These are phyloP conservation scores for Arremon aurantiirostris DNA, from an alignment of 2,797 vertebrate species.

Conservation along the genomic window DNA sequence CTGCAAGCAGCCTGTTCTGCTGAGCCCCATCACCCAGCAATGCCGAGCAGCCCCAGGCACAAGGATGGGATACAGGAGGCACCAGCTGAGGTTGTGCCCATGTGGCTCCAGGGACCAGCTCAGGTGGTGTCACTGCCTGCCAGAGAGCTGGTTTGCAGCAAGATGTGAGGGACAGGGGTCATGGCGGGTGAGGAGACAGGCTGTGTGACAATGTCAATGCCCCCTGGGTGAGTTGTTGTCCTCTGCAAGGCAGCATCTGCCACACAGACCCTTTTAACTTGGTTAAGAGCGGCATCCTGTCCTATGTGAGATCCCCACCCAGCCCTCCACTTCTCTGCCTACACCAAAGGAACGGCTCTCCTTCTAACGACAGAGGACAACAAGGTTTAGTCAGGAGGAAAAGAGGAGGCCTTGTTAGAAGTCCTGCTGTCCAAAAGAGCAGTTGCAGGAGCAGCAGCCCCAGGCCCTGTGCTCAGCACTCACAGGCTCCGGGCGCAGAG, in stretches of 20 bases:
- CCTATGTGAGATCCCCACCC: background rate
- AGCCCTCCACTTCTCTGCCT: background rate
- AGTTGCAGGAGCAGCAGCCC: background rate
- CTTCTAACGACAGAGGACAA: background rate
- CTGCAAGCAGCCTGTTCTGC: background rate
- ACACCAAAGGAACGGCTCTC: background rate
- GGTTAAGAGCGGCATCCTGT: background rate
- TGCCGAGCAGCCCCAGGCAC: background rate
- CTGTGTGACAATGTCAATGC: background rate
- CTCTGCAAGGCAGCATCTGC: background rate
- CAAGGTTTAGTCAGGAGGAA: background rate
- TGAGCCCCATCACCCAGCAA: background rate
- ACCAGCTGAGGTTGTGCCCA: background rate
- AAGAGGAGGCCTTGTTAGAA: background rate
- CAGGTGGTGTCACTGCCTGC: background rate
- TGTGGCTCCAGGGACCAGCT: background rate
- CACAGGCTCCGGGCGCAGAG: slow-evolving; percentile 7
- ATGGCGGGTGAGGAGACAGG: background rate
- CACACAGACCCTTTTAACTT: background rate
- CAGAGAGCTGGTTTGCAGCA: background rate
- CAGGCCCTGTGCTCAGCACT: background rate
- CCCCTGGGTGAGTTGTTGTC: background rate
- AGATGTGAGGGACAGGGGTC: background rate
- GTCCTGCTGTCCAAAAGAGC: background rate
- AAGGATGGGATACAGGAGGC: accelerated